Conservation (phyloP, 2,113 vertebrate species). For the Brienomyrus brachyistius region DNA sequence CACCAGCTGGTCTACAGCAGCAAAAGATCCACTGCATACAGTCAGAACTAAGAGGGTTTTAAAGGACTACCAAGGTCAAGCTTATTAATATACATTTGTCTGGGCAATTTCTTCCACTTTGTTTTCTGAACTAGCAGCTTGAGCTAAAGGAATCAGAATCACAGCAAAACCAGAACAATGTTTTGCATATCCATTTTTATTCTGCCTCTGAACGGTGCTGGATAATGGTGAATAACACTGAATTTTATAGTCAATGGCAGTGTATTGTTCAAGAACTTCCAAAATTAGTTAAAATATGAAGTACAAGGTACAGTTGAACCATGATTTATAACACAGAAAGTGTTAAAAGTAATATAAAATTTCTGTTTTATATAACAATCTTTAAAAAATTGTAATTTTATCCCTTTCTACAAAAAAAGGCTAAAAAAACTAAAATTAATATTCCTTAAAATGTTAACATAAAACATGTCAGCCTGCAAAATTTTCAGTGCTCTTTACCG, state of each 20-base stretch:
- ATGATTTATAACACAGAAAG: background rate
- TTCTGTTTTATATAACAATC: background rate
- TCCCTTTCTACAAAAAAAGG: background rate
- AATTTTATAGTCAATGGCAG: background rate
- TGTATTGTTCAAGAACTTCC: background rate
- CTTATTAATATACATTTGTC: slow-evolving; percentile 11
- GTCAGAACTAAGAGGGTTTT: background rate
- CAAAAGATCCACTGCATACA: background rate
- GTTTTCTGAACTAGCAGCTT: background rate
- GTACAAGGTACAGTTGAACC: background rate
- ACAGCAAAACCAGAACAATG: background rate
- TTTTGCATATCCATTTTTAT: background rate
- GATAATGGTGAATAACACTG: background rate
- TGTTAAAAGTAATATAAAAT: background rate
- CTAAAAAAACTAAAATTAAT: background rate
- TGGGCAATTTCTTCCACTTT: background rate
- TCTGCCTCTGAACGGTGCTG: background rate
- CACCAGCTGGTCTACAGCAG: background rate
- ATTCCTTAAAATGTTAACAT: background rate
- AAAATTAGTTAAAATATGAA: background rate
- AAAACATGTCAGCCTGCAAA: background rate
- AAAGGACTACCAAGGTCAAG: background rate
- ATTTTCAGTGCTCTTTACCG: background rate
- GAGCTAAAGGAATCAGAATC: background rate
- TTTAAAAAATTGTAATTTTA: background rate